A percentile compares a stretch with the other conserved stretches of the same genome.
Conservation (phyloP, 2,888 invertebrate genomes). For the Erebia ligea region DNA sequence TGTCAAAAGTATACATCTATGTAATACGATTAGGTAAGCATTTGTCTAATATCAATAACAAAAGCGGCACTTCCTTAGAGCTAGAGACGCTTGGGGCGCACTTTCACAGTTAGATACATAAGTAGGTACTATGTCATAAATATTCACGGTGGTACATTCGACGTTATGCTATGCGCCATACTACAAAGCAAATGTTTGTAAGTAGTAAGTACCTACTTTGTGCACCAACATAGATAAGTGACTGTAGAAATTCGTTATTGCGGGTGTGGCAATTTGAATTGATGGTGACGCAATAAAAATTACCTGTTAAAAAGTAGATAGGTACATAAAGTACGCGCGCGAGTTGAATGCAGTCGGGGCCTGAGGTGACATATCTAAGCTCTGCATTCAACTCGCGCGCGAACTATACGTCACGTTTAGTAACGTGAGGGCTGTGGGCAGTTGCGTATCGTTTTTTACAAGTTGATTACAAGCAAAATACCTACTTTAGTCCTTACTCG, state of each 20-base stretch:
- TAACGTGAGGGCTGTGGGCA: too few species aligned
- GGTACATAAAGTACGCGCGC: too few species aligned
- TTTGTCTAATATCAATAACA: conserved; percentile 34
- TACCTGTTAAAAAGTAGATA: conserved; percentile 1
- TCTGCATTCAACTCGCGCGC: too few species aligned
- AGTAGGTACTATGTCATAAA: conserved; percentile 51
- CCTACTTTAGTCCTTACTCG: too few species aligned
- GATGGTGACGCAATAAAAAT: conserved; percentile 25
- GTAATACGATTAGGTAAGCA: conserved; percentile 27
- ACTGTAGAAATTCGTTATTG: conserved; percentile 50
- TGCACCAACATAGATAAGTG: conserved; percentile 39
- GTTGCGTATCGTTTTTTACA: too few species aligned
- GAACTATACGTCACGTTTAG: too few species aligned
- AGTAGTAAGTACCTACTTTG: too few species aligned
- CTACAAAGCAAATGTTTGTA: conserved; percentile 56
- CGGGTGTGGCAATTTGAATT: conserved; percentile 32
- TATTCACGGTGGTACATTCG: conserved; percentile 54
- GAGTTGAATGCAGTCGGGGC: too few species aligned
- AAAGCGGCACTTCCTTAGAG: conserved; percentile 41
- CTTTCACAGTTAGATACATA: conserved; percentile 53
- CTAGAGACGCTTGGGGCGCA: conserved; percentile 47
- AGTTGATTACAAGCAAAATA: too few species aligned
- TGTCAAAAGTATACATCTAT: conserved; percentile 26
- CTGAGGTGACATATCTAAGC: too few species aligned
- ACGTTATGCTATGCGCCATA: conserved; percentile 41